A percentile compares a stretch with the other conserved stretches of the same genome.
Conservation (phyloP, 2,888 invertebrate species). For the Parthenolecanium corni region DNA sequence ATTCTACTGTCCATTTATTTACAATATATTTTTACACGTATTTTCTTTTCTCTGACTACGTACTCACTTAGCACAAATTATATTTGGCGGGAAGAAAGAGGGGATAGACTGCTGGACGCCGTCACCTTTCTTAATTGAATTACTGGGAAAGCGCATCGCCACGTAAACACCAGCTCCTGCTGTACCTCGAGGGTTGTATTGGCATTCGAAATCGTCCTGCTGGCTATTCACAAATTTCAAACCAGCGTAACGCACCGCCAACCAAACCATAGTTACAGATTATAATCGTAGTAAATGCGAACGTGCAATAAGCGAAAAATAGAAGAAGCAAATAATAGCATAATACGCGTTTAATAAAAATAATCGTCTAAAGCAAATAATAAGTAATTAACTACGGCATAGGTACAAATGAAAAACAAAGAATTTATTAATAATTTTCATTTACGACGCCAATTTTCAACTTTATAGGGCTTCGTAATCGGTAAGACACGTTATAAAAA, state of each 20-base stretch:
- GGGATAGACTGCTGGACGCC: conserved; percentile 18
- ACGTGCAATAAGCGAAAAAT: conserved; percentile 6
- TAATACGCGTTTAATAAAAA: not conserved
- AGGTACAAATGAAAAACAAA: not conserved
- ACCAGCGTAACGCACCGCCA: conserved; percentile 22
- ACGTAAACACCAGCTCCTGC: conserved; percentile 19
- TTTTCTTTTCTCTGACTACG: not conserved
- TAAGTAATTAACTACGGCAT: not conserved
- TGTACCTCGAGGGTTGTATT: conserved; percentile 1
- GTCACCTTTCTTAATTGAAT: conserved; percentile 20
- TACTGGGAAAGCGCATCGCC: conserved; percentile 24
- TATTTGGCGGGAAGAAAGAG: conserved; percentile 25
- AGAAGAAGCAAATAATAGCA: conserved; percentile 2
- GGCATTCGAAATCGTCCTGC: conserved; percentile 9
- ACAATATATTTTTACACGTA: not conserved
- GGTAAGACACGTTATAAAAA: too few species aligned
- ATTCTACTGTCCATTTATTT: not conserved
- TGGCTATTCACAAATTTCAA: conserved; percentile 26
- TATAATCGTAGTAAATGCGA: conserved; percentile 1
- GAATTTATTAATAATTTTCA: too few species aligned
- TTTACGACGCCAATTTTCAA: too few species aligned
- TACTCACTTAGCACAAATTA: conserved; percentile 20
- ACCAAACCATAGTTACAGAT: conserved; percentile 3
- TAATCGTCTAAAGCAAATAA: not conserved
- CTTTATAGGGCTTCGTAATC: too few species aligned